Base-by-base conservation (phyloP, 2,888 invertebrate genomes). In the Torymus tubicola region DNA sequence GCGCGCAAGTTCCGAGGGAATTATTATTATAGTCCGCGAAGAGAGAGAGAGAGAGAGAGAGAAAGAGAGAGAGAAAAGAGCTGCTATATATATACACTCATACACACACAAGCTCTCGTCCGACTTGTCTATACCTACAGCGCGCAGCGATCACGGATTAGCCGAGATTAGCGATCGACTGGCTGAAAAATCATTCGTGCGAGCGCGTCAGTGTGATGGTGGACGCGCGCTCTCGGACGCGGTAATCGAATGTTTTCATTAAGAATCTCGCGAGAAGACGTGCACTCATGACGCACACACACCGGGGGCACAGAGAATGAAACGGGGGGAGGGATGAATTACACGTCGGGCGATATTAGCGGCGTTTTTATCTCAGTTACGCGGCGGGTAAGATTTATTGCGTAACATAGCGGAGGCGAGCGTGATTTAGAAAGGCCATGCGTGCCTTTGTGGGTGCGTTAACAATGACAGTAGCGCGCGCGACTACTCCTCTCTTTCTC, bases 401-500 rank as follows among this genome's bases (percentile, higher is more conserved):
- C 68, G 31, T 72, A 76, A 80, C 68, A 68, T 76, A 18, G 72
- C 74, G 42, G 16, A 50, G 18, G 70, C 14, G 57, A 57, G 3
- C 50, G 70, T 31, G 64, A 24, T 2, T 2, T 24, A 57, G 61
- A 31, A n/a, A 61, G 55, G 24, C 14, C 63, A 58, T 70, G 84
- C 87, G 85, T 85, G 81, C 81, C 82, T 85, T 85, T 82, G 82
- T 81, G 83, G 83, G 69, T 82, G 83, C 83, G 82, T 83, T 84
- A 85, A 87, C 85, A 86, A 86, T 85, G 85, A 84, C 85, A 85
- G 81, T 84, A 84, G 78, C 81, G 81, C 78, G 82, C 5, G 57
- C n/a, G n/a, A 13, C 31, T 24, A 50, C 5, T 24, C 55, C 67
- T 21, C 60, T 42, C 2, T 16, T 31, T 16, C 68, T 53, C 72